Evolutionary conservation across 2,113 vertebrate genomes (phyloP), one percentile per base, ranked within the genome.

Genomic region (Pardalotus punctatus): DNA sequence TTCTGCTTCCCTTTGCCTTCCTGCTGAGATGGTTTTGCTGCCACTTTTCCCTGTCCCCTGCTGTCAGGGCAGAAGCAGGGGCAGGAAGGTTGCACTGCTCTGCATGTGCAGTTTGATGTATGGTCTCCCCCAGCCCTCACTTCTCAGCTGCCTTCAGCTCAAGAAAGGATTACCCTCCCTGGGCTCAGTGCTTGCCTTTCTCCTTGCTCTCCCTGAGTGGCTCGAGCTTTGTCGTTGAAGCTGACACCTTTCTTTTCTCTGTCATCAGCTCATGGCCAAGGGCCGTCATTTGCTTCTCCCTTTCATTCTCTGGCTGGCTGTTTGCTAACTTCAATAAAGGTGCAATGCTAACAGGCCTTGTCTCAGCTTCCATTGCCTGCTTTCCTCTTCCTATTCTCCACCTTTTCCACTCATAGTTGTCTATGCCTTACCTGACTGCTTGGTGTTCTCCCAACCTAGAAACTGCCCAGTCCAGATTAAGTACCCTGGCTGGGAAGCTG

Each of bases 171-270:
- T 11, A 5, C 40, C 16, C 29, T 58, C n/a, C 18, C 60, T 38
- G 45, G 2, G 10, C 57, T 62, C 36, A 2, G 66, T 35, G 48
- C 47, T 42, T 51, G 21, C 56, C 67, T 51, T 71, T 65, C 50
- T 60, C 33, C 45, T 35, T 0, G 0, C 51, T 73, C 51, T 87
- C 0, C 24, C 67, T 0, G 0, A n/a, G 43, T 24, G 25, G 53
- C 65, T 35, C 3, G 1, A 90, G 74, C 28, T 5, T 4, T 36
- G n/a, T 53, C 69, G 69, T 43, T 82, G 81, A 73, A 77, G 86
- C 48, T 35, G 45, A 43, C 10, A 5, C 35, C 53, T 86, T 91
- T 67, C n/a, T 84, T 62, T 50, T 50, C 56, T 45, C 62, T 45
- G 11, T 66, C n/a, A 35, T 23, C 3, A 0, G 22, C 48, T 85